These are phyloP conservation scores for Eueremaeus valkanovi DNA, from an alignment of 2,888 invertebrate species.

Conservation along the genomic window DNA sequence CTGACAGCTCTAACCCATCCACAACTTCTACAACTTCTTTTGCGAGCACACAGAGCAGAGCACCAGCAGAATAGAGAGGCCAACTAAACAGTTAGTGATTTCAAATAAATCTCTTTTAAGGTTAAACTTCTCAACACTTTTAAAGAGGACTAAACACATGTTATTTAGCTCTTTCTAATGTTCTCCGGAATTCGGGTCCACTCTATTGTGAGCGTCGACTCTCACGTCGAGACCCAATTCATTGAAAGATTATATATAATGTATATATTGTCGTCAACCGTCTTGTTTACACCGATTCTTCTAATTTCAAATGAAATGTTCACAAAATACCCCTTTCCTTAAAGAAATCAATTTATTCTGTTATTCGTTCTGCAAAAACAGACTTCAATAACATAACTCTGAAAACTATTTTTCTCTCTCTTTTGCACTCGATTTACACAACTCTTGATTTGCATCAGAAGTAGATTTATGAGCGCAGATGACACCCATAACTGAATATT, in stretches of 20 bases:
- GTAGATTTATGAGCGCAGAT: neutral
- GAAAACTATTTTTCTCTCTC: no score
- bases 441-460: neutral
- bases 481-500: neutral
- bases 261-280: constrained; percentile 1
- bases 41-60: neutral
- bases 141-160: constrained; percentile 10
- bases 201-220: constrained; percentile 11
- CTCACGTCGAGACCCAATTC: constrained; percentile 13
- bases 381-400: neutral
- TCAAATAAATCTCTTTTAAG: constrained; percentile 15
- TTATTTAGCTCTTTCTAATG: constrained; percentile 21
- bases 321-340: neutral
- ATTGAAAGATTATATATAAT: constrained; percentile 21
- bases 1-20: constrained; percentile 24
- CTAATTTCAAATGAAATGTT: constrained; percentile 15
- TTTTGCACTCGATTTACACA: neutral
- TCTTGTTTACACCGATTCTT: neutral
- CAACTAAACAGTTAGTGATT: neutral
- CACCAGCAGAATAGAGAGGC: neutral
- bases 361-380: no score
- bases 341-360: neutral
- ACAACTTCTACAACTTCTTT: constrained; percentile 13
- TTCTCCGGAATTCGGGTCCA: neutral
- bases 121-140: constrained; percentile 23